Percentiles rank a stretch among this genome's conserved stretches.
Evolutionary conservation across 2,113 vertebrate genomes (phyloP).

Genomic region (Takifugu bimaculatus): DNA sequence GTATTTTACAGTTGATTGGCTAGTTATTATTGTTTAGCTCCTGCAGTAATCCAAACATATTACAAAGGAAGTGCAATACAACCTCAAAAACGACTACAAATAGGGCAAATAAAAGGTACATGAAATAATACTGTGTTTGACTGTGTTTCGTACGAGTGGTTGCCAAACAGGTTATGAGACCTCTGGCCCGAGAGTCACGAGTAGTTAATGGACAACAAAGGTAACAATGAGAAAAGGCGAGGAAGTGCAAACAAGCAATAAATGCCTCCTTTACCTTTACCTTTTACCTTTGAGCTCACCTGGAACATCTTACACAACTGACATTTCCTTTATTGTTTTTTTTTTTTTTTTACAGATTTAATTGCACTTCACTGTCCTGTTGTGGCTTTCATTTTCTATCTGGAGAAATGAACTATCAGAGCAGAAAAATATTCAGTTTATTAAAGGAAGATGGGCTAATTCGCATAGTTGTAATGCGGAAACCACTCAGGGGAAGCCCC

Average conservation of each 20-base stretch:
- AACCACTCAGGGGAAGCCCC: constrained; percentile 8
- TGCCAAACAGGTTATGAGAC: neutral
- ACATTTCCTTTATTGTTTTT: neutral
- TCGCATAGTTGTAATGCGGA: neutral
- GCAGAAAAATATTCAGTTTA: no score
- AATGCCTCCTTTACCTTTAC: constrained; percentile 12
- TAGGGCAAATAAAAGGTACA: neutral
- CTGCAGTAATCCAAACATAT: no score
- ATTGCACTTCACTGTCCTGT: no score
- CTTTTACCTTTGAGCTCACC: constrained; percentile 36
- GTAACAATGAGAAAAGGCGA: neutral
- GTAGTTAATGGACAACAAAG: neutral
- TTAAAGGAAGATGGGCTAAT: neutral
- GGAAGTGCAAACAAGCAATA: constrained; percentile 17
- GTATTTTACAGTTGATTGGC: no score
- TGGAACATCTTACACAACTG: constrained; percentile 26
- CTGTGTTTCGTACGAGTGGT: neutral
- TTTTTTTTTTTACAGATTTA: no score
- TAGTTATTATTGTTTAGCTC: no score
- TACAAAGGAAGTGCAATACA: no score
- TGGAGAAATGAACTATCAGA: no score
- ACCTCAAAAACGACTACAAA: no score
- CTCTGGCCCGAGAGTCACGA: neutral
- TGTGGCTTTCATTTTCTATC: no score
- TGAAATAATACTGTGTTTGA: neutral